Evolutionary conservation across 2,797 vertebrate species (phyloP).

Genomic region (Pseudochaenichthys georgianus): DNA sequence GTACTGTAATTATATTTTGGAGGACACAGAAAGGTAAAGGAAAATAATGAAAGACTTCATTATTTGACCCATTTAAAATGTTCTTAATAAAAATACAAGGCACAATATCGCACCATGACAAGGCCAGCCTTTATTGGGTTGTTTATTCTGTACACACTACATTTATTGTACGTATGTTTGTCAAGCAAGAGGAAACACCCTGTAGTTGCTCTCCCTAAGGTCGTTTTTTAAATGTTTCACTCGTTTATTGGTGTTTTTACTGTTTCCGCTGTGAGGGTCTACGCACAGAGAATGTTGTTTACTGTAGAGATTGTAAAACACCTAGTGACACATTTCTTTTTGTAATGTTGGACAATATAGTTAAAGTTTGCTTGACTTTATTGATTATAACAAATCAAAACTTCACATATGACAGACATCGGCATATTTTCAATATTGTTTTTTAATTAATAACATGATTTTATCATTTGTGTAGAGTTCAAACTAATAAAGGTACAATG

Average conservation of each 20-base stretch:
- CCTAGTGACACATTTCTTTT: too few species aligned
- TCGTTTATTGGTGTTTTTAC: too few species aligned
- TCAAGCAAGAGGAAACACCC: too few species aligned
- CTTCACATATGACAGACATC: neutral
- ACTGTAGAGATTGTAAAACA: too few species aligned
- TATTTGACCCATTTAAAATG: neutral
- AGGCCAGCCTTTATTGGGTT: neutral
- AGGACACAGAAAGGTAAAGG: neutral
- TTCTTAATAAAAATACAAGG: slow-evolving; percentile 10
- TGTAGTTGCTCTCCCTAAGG: too few species aligned
- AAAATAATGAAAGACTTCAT: neutral
- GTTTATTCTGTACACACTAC: too few species aligned
- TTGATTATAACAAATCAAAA: slow-evolving; percentile 10
- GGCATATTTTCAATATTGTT: slow-evolving; percentile 1
- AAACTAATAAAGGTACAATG: slow-evolving; percentile 36
- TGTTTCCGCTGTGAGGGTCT: too few species aligned
- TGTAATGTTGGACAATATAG: too few species aligned
- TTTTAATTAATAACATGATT: slow-evolving; percentile 52
- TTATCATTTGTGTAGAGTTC: slow-evolving; percentile 55
- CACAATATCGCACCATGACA: neutral
- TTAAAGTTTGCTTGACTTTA: too few species aligned
- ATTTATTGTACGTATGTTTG: too few species aligned
- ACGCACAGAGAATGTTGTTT: too few species aligned
- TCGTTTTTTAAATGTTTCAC: too few species aligned
- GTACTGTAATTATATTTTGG: neutral